Evolutionary conservation across 2,888 invertebrate genomes (phyloP), one percentile per base, ranked within the genome.

Genomic region (Drosophila anceps): DNA sequence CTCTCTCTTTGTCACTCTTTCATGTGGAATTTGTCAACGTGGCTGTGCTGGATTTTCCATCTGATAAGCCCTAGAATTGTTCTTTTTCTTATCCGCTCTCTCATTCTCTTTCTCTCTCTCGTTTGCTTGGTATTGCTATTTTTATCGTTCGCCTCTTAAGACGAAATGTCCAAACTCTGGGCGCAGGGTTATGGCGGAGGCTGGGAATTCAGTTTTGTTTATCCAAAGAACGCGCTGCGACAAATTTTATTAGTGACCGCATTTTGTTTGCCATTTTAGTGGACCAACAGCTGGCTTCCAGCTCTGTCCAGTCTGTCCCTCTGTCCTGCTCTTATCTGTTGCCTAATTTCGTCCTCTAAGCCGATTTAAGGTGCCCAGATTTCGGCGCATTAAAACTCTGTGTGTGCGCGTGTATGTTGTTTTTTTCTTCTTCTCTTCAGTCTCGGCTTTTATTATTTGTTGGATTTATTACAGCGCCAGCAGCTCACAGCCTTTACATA

Each of bases 361-460:
- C 90, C 84, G 79, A 70, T 70, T 84, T 79, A 81, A 89, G 90
- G 82, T 89, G 88, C 82, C 74, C 88, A 87, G 79, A 87, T 87
- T 84, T 80, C 43, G 41, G 15, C 62, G 80, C 72, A 79, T 85
- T 82, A 88, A 76, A 87, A 72, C 55, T 55, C 44, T 41, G 59
- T 60, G 12, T 39, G 15, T n/a, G 24, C 37, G 51, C 35, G 37
- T 39, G 63, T 64, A 69, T 37, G 41, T 43, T 55, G 13, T 55
- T 33, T 29, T 37, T 60, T 35, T 44, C n/a, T 35, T 24, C 13
- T 15, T 15, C 44, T 20, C 15, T 37, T 50, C 59, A 43, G 54
- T 44, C 43, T 46, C 39, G 48, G 64, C 9, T 73, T 69, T 75
- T 60, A 66, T 74, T 81, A 76, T 61, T 74, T 68, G 71, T 48